phyloP scores from a whole-genome alignment of 2,888 invertebrate species.

The Tromatobia lineatoria region DNA sequence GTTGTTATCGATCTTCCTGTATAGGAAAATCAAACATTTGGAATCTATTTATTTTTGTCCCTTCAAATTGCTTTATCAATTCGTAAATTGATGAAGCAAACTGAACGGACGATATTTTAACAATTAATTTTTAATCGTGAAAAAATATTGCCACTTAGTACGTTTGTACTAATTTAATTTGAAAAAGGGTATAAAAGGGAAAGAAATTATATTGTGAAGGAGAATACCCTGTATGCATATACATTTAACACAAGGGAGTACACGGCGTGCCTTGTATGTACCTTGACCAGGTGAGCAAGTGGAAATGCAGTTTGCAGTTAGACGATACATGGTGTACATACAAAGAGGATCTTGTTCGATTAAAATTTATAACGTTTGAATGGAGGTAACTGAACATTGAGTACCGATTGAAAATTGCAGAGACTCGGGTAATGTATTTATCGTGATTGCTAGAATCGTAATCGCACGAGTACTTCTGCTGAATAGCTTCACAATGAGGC shows the following conservation, averaged over 20 bases:
- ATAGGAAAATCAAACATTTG: too few species aligned
- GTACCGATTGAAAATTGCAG: background rate
- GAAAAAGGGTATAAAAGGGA: too few species aligned
- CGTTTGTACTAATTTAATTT: too few species aligned
- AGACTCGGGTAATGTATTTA: background rate
- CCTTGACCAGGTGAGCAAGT: conserved; percentile 9
- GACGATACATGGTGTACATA: background rate
- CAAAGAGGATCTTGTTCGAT: conserved; percentile 11
- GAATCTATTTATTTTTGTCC: too few species aligned
- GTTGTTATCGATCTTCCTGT: too few species aligned
- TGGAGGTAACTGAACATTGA: background rate
- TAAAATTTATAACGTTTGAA: conserved; percentile 2
- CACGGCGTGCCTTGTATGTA: background rate
- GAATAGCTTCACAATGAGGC: background rate
- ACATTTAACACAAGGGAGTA: background rate
- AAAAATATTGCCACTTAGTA: too few species aligned
- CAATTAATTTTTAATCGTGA: too few species aligned
- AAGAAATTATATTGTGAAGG: too few species aligned
- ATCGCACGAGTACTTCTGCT: conserved; percentile 1
- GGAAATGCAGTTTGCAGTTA: background rate
- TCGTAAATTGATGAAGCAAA: too few species aligned
- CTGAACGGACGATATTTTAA: too few species aligned
- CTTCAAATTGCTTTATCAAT: too few species aligned
- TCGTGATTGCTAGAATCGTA: background rate
- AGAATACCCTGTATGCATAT: background rate